Percentiles rank a stretch among this genome's conserved stretches.
Conservation (phyloP, 2,113 vertebrate species). For the Vireo altiloquus region DNA sequence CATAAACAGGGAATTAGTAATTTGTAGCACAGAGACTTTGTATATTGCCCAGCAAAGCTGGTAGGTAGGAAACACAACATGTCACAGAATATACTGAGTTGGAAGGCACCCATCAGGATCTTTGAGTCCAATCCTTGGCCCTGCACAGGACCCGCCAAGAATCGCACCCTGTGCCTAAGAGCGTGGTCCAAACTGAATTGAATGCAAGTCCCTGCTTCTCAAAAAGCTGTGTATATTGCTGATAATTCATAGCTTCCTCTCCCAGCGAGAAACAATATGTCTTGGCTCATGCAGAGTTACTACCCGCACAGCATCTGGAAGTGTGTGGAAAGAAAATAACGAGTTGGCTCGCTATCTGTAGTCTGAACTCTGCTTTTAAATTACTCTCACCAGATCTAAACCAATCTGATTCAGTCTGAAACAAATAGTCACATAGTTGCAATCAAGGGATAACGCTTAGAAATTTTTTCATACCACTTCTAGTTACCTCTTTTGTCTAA, state of each 20-base stretch:
- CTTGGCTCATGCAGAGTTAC: neutral
- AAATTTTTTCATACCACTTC: neutral
- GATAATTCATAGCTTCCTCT: neutral
- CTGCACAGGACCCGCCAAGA: neutral
- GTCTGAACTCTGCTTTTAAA: neutral
- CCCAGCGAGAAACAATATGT: accelerated
- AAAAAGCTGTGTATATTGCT: neutral
- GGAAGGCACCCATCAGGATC: neutral
- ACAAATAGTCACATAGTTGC: neutral
- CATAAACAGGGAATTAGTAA: neutral
- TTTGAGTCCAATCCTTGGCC: neutral
- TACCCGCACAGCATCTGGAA: neutral
- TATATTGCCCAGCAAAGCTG: neutral
- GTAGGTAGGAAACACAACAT: neutral
- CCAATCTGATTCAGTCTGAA: neutral
- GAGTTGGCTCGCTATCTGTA: accelerated
- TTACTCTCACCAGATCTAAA: neutral
- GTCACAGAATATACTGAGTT: neutral
- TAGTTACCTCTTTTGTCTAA: neutral
- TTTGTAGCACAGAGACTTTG: neutral
- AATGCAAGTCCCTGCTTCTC: neutral
- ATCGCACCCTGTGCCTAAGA: neutral
- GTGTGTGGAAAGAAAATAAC: neutral
- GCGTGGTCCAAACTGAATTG: neutral
- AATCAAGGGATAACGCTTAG: neutral